A percentile compares a stretch with the other conserved stretches of the same genome.
These are phyloP conservation scores for Temnopleurus reevesii DNA, from an alignment of 53 echinoderm and acorn worm genomes.

Conservation along the genomic window DNA sequence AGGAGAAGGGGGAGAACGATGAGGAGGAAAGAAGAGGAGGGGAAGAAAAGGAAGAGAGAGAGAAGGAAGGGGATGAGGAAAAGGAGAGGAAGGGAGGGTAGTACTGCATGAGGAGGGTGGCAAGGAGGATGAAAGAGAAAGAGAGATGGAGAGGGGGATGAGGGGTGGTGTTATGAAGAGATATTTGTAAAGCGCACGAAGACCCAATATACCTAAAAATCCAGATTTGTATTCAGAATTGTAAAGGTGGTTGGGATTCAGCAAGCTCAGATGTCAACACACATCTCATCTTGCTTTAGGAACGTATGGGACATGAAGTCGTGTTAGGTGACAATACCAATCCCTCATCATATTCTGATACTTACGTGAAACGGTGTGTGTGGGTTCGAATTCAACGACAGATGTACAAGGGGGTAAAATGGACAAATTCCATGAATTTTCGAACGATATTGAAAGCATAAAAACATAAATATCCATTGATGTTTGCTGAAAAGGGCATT, in stretches of 20 bases:
- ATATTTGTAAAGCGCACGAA: too few species aligned
- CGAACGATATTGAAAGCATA: too few species aligned
- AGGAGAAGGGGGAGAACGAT: neutral
- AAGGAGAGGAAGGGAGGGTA: neutral
- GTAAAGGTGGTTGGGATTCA: neutral
- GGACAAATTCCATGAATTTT: too few species aligned
- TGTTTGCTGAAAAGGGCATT: too few species aligned
- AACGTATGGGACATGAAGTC: neutral
- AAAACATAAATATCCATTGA: too few species aligned
- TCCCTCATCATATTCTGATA: constrained; percentile 8
- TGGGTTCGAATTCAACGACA: too few species aligned
- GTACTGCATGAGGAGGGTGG: too few species aligned
- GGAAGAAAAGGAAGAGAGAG: neutral
- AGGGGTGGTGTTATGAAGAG: neutral
- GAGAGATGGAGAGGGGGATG: neutral
- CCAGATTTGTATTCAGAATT: too few species aligned
- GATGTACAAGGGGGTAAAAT: too few species aligned
- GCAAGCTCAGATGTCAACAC: neutral
- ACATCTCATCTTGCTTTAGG: neutral
- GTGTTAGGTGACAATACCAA: constrained; percentile 39
- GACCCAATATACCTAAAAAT: too few species aligned
- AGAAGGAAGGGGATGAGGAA: neutral
- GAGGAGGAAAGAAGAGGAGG: neutral
- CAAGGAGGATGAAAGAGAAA: neutral
- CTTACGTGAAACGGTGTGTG: neutral